These are phyloP conservation scores for Akabosia matsudoensis DNA, from an alignment of 1,140 invertebrate genomes.

Conservation along the genomic window DNA sequence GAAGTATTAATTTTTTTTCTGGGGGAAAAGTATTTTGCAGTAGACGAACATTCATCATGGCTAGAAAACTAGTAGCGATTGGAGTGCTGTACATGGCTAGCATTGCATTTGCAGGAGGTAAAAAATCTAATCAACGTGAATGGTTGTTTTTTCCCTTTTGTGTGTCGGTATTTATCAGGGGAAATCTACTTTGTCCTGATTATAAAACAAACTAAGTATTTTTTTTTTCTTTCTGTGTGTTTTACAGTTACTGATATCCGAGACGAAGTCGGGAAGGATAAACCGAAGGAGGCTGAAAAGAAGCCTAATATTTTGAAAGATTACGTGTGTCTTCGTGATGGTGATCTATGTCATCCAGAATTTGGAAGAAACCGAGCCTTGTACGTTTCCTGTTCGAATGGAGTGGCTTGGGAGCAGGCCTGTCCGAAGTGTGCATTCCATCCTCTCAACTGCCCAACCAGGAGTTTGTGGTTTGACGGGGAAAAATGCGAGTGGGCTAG, in stretches of 20 bases:
- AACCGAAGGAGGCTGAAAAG: not conserved
- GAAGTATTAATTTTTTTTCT: no score
- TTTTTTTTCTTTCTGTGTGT: not conserved
- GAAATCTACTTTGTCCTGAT: no score
- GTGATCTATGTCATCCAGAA: conserved; percentile 8
- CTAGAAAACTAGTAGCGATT: not conserved
- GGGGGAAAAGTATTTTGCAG: no score
- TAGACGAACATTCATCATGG: not conserved
- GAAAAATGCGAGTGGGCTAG: conserved; percentile 9
- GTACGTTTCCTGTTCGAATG: conserved; percentile 8
- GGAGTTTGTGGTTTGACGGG: conserved; percentile 14
- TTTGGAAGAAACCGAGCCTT: not conserved
- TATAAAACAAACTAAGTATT: not conserved
- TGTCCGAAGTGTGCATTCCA: not conserved
- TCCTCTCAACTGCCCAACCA: not conserved
- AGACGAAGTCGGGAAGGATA: not conserved
- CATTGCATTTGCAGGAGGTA: not conserved
- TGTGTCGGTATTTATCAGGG: no score
- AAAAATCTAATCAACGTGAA: not conserved
- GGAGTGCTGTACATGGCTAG: not conserved
- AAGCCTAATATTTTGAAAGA: conserved; percentile 11
- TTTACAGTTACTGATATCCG: not conserved
- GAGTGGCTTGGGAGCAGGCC: not conserved
- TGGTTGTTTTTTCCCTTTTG: not conserved
- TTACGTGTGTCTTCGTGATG: conserved; percentile 6